Evolutionary conservation across 2,888 invertebrate genomes (phyloP).

Genomic region (Nysson spinosus): DNA sequence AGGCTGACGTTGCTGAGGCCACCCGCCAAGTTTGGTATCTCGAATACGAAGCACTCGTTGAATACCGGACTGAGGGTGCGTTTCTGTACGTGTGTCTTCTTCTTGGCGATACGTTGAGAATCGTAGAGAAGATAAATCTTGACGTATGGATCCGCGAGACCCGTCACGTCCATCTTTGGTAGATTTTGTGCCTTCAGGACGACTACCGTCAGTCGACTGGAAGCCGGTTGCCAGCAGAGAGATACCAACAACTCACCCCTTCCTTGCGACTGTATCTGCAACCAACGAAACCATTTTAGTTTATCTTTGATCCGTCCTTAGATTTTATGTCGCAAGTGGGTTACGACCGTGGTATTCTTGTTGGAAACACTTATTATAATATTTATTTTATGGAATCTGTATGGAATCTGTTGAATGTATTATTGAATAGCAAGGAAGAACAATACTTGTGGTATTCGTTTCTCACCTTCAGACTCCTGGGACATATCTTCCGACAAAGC

Average conservation of each 20-base stretch:
- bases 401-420: no score
- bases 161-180: constrained; percentile 98
- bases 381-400: not conserved
- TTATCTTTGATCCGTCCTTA: no score
- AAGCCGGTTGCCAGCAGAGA: constrained; percentile 98
- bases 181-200: constrained; percentile 97
- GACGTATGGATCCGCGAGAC: constrained; percentile 97
- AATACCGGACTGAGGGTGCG: constrained; percentile 98
- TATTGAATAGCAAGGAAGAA: no score
- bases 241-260: constrained; percentile 97
- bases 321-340: no score
- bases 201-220: constrained; percentile 96
- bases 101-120: constrained; percentile 98
- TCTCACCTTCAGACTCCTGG: constrained; percentile 92
- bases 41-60: constrained; percentile 99
- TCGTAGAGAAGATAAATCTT: constrained; percentile 98
- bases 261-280: constrained; percentile 92
- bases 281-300: not conserved
- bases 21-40: constrained; percentile 90
- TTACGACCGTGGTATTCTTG: not conserved
- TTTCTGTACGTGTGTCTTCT: constrained; percentile 99
- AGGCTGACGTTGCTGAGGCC: constrained; percentile 90
- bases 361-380: not conserved
- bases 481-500: constrained; percentile 92
- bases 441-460: no score